Percentiles rank a stretch among this genome's conserved stretches.
Evolutionary conservation across 2,888 invertebrate species (phyloP).

Genomic region (Cephus pulcher): DNA sequence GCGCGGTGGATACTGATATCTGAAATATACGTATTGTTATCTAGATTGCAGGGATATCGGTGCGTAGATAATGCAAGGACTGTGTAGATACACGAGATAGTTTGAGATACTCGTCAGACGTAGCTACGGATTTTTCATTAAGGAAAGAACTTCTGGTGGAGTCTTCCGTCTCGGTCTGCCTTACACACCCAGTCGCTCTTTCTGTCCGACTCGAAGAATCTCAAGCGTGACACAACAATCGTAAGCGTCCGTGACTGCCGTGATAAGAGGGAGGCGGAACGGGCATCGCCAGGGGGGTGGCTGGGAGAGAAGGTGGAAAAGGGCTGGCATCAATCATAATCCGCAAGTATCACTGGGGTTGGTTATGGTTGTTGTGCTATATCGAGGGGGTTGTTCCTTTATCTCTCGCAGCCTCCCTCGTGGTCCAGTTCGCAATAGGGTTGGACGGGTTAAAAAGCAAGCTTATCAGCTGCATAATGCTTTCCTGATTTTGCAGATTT

Average conservation of each 20-base stretch:
- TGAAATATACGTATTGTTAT: neutral
- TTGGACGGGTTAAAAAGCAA: slow-evolving; percentile 45
- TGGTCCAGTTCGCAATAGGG: slow-evolving; percentile 35
- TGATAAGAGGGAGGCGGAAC: neutral
- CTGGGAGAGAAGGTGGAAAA: neutral
- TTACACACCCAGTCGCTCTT: neutral
- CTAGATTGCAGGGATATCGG: neutral
- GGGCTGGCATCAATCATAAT: neutral
- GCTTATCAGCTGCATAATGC: slow-evolving; percentile 42
- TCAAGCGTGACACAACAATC: neutral
- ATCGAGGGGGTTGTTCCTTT: slow-evolving; percentile 19
- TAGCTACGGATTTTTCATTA: neutral
- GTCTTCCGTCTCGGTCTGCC: neutral
- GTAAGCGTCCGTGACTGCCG: neutral
- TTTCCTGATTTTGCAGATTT: slow-evolving; percentile 8
- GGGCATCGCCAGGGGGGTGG: neutral
- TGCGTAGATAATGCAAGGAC: neutral
- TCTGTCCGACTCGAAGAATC: neutral
- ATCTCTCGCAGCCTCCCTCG: slow-evolving; percentile 23
- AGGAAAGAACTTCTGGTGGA: neutral
- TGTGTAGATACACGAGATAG: neutral
- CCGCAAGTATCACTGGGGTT: neutral
- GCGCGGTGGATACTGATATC: neutral
- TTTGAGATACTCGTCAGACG: neutral
- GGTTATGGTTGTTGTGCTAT: neutral